Base-by-base conservation (phyloP, 2,888 invertebrate genomes). In the Epiblema foenella region DNA sequence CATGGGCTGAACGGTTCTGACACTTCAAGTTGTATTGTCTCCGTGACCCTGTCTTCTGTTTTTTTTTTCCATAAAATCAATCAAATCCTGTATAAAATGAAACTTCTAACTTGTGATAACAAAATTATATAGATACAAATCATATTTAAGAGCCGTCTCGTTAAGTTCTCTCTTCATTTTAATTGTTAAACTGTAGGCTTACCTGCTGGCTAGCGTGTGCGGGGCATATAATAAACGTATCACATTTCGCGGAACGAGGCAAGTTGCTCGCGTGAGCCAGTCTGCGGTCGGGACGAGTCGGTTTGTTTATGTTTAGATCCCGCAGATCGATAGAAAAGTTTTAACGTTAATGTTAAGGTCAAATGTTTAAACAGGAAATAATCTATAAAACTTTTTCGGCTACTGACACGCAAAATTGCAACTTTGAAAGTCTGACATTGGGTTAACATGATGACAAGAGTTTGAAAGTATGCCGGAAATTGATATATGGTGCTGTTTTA, bases 261-360 rank as follows among this genome's bases (percentile, higher is more conserved):
- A 81, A 80, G 76, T 81, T 80, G 74, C 67, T 81, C 69, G 78
- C 80, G 81, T 82, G 80, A 33, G 37, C 20, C 37, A 39, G 68
- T 75, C 72, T 79, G 82, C 74, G 79, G 80, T 77, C 68, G 58
- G 73, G 66, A 73, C 75, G 75, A 76, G 77, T 75, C 74, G 76
- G 75, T 76, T 71, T 75, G 70, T 60, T 62, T 76, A 76, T 75
- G 69, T 29, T 49, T 42, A 57, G 63, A 63, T 62, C 18, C 67
- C 74, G 74, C 73, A 68, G 75, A 81, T 78, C 77, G 77, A 80
- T 82, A 76, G 54, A 66, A 74, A 68, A 64, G 59, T 72, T 68
- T 63, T 17, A 66, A 66, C 29, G 52, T 65, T 54, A 54, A 59
- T 60, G 68, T 60, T 69, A 77, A 79, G 82, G 81, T 78, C 78